Base-by-base conservation (phyloP, 64 coral and sea anemone genomes). In the Platygyra sinensis region DNA sequence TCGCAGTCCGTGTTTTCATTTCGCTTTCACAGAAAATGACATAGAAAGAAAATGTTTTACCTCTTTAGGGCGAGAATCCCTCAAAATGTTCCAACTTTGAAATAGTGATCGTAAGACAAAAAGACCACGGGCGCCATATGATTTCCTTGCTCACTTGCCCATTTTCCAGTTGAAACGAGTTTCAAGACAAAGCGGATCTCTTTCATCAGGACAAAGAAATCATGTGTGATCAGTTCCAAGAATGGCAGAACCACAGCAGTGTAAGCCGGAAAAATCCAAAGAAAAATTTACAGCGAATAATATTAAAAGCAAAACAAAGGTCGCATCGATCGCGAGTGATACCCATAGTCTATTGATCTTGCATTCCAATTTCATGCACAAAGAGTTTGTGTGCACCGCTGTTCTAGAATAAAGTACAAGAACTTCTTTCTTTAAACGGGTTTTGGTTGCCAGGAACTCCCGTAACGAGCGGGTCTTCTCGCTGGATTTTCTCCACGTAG, bases 391-490 rank as follows among this genome's bases (percentile, higher is more conserved):
- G 31, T 10, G 28, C 51, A 60, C 28, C 3, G 52, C n/a, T 62
- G 52, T 65, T 76, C 72, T 76, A 88, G 51, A 88, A 61, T 57
- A 88, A 76, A 74, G 72, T 88, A 76, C 86, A 88, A 60, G 51
- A 33, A 52, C 72, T 32, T 42, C 52, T 76, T 10, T 88, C 86
- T 74, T 77, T 74, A 46, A 88, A 88, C n/a, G 86, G 86, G 51
- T 88, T 88, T 75, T 88, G 72, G 28, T 77, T 77, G 8, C 72
- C 52, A 8, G 86, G 86, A 33, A 88, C 72, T 5, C 86, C 86
- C 3, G 29, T 60, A 60, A 88, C 86, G 2, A 88, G 86, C 10
- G 86, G 86, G 22, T 88, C 86, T 60, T 88, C 86, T 32, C 72
- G 28, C 46, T 77, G 74, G 46, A 75, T 74, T 75, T 88, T 88